Conservation (phyloP, 2,113 vertebrate genomes). For the Eolophus roseicapilla region DNA sequence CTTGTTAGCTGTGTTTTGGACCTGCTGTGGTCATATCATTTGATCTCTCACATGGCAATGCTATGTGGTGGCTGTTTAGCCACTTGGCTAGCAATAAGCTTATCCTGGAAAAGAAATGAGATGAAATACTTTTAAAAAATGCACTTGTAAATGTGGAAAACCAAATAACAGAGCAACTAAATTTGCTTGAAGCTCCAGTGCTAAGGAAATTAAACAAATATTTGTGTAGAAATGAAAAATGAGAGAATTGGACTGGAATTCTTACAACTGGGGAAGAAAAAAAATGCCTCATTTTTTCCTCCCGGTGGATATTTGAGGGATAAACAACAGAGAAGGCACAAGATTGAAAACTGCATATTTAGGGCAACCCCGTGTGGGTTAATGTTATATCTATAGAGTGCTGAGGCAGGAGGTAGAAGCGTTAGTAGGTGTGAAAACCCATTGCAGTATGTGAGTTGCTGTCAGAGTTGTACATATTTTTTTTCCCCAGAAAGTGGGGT, state of each 20-base stretch:
- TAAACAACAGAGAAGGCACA: not conserved
- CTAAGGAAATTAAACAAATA: constrained; percentile 22
- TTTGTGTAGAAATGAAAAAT: constrained; percentile 15
- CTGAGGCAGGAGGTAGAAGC: not conserved
- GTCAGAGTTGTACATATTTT: not conserved
- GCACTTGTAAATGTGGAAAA: not conserved
- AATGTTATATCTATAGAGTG: not conserved
- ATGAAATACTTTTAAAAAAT: constrained; percentile 7
- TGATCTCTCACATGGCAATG: not conserved
- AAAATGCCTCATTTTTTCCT: not conserved
- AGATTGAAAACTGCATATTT: not conserved
- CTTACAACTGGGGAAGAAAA: not conserved
- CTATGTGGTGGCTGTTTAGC: not conserved
- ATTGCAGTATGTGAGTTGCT: not conserved
- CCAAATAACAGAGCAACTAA: not conserved
- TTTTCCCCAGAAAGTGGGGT: not conserved
- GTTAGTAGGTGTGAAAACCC: constrained; percentile 39
- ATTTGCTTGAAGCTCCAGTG: not conserved
- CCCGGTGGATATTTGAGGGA: not conserved
- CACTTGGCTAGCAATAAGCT: not conserved
- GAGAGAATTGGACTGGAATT: not conserved
- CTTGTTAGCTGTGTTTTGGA: constrained; percentile 8
- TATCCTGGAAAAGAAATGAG: constrained; percentile 46
- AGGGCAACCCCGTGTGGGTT: not conserved
- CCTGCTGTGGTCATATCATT: constrained; percentile 7